Evolutionary conservation across 1,140 invertebrate species (phyloP), one percentile per base, ranked within the genome.

Genomic region (Drosophila ercepeae): DNA sequence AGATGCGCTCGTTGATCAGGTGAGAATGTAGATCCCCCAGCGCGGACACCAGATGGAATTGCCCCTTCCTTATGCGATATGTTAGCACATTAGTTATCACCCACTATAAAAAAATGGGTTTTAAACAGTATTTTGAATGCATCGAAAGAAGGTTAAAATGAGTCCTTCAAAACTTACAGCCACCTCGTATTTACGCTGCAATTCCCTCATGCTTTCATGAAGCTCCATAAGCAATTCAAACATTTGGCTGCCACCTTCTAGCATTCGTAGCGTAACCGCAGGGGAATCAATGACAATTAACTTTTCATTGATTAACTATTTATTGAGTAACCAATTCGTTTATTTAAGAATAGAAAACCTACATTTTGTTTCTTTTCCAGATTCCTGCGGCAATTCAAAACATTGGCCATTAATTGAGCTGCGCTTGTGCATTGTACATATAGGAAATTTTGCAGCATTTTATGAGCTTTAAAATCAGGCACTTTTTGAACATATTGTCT

Each of bases 1-100:
- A 86, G 32, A 86, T 77, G 42, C 82, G 82, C 29, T 81, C 59
- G 29, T 86, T 70, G 27, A 88, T 60, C n/a, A 86, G 41, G 45
- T 70, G 55, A 6, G 59, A 45, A 25, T 86, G 82, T 41, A 61
- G 32, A 0, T 34, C 13, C 4, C 81, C 81, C 48, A 86, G 19
- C 4, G 61, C 60, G 14, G 77, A 23, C 16, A 46, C 46, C 18
- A 64, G 21, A 23, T 23, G 29, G 18, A 58, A 58, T n/a, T 6
- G 14, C 1, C 13, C 2, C 0, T 23, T 14, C 34, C 14, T 39
- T 21, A 29, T 36, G 4, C 19, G 53, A 54, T 67, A 54, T 39
- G 71, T 58, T 7, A 75, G 61, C 44, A 75, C 71, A 53, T 75
- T 75, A 11, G 49, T 74, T 16, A 74, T 27, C 25, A 74, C 60